Conservation (phyloP, 2,797 vertebrate genomes). For the Philypnodon macrostomus region DNA sequence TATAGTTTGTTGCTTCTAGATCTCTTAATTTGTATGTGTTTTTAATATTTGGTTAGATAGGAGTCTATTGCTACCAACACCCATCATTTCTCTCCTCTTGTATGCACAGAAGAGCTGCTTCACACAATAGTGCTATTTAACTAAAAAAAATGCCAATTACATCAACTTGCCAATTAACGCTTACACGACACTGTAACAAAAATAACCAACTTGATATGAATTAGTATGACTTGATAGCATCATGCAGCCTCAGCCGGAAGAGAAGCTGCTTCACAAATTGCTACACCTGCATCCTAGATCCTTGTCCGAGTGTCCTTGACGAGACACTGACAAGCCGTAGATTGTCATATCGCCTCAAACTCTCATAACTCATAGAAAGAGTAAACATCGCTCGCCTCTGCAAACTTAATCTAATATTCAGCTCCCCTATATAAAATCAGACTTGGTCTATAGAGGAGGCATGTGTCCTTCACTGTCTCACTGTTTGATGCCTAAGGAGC, state of each 20-base stretch:
- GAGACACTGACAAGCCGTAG: conserved; percentile 6
- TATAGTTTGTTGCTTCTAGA: no score
- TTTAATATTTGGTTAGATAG: no score
- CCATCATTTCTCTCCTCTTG: background rate
- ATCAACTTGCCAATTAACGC: no score
- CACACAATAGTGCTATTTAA: no score
- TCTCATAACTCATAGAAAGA: conserved; percentile 12
- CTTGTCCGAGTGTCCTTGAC: conserved; percentile 10
- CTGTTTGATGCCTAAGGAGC: conserved; percentile 19
- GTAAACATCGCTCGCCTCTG: conserved; percentile 5
- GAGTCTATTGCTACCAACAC: no score
- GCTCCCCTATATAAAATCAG: conserved; percentile 5
- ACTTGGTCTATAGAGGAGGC: background rate
- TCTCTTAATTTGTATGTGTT: no score
- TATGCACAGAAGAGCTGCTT: no score
- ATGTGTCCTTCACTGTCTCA: conserved; percentile 16
- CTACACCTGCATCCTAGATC: background rate
- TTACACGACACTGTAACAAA: no score
- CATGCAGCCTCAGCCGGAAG: background rate
- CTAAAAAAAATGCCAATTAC: background rate
- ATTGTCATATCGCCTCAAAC: conserved; percentile 7
- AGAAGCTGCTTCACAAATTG: no score
- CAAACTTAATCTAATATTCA: conserved; percentile 10
- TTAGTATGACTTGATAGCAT: background rate
- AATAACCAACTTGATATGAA: no score